Percentiles rank a stretch among this genome's conserved stretches.
phyloP scores from a whole-genome alignment of 2,888 invertebrate species.

The Noctua pronuba region DNA sequence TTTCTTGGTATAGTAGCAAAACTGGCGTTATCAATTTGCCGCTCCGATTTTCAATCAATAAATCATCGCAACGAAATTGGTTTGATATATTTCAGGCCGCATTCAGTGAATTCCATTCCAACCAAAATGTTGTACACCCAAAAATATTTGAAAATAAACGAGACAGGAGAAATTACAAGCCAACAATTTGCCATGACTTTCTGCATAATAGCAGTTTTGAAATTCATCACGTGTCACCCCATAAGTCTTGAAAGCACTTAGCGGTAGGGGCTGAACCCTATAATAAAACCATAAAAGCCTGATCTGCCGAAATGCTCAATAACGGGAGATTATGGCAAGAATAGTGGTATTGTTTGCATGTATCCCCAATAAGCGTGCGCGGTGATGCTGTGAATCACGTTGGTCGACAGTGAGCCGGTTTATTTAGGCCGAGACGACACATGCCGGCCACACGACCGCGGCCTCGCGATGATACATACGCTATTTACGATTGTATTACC shows the following conservation, averaged over 20 bases:
- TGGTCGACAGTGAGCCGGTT: conserved; percentile 77
- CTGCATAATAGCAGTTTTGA: conserved; percentile 52
- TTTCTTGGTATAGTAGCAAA: conserved; percentile 61
- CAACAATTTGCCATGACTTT: conserved; percentile 45
- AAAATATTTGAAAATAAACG: conserved; percentile 27
- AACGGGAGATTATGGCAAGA: conserved; percentile 62
- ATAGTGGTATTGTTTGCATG: conserved; percentile 65
- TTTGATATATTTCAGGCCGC: conserved; percentile 44
- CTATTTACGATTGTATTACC: conserved; percentile 68
- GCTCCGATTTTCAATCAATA: conserved; percentile 58
- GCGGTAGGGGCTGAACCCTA: conserved; percentile 45
- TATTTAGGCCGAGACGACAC: conserved; percentile 79
- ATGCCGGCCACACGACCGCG: conserved; percentile 65
- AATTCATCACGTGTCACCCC: conserved; percentile 55
- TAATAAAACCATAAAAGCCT: conserved; percentile 61
- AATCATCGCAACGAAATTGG: conserved; percentile 53
- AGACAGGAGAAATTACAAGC: conserved; percentile 11
- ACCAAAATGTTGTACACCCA: conserved; percentile 1
- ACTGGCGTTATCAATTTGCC: conserved; percentile 60
- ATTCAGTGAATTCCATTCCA: conserved; percentile 27
- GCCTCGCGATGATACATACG: conserved; percentile 63
- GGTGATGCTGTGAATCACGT: conserved; percentile 59
- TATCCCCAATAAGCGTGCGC: conserved; percentile 56
- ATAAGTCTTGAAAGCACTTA: conserved; percentile 61
- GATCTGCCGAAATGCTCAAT: conserved; percentile 59